Evolutionary conservation across 2,113 vertebrate species (phyloP), one percentile per base, ranked within the genome.

Genomic region (Tor tambroides): DNA sequence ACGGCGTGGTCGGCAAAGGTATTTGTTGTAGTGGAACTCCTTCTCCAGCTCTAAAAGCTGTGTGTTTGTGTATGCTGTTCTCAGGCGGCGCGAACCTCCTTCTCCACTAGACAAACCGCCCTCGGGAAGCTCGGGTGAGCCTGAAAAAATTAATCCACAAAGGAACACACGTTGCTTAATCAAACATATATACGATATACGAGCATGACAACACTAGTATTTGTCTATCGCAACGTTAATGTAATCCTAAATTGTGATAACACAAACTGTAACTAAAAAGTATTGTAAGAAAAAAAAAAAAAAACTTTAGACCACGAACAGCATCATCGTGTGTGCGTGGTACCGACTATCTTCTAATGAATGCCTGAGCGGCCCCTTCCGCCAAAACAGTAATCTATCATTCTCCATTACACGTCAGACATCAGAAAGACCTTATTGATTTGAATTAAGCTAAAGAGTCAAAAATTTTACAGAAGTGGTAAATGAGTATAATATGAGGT

Each of bases 1-100:
- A 77, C 97, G 95, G 84, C 97, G 96, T 35, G 97, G 97, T 95
- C 97, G 95, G 93, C 97, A 97, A 80, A 99, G 96, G 89, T 98
- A 98, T 95, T 97, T 98, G 95, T 23, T 72, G 93, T 98, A 98
- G 89, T 99, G 97, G 89, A 98, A 97, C 96, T 99, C 97, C 91
- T 99, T 99, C 87, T 99, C 97, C 94, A 98, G 96, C 91, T 99
- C 97, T 93, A 99, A 91, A 74, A 99, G 97, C 94, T 99, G 97
- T 4, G 96, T 99, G 94, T 97, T 98, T 91, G 96, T 98, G 93
- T 98, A 98, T 88, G 97, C 96, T 6, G 97, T 99, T 93, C 97
- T 96, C 93, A 98, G 90, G 91, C 98, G 96, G 93, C 96, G 95
- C 80, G 96, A 98, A 89, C 95, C 93, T 74, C 95, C 94, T 84